Conservation (phyloP, 2,888 invertebrate species). For the Acleris emargana region DNA sequence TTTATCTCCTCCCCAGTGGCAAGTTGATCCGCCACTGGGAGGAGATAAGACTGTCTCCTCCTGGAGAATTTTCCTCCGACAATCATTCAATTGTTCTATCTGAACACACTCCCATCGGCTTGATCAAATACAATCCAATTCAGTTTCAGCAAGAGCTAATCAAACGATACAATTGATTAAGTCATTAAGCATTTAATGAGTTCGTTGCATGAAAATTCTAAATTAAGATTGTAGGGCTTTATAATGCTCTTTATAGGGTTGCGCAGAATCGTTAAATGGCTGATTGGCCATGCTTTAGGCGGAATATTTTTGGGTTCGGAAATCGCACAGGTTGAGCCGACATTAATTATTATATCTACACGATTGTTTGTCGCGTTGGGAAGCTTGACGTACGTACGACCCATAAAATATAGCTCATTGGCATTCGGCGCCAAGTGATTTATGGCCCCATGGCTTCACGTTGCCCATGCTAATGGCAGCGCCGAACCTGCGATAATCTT, state of each 20-base stretch:
- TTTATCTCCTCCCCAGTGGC: too few relatives aligned
- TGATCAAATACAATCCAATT: conserved; percentile 9
- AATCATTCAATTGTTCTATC: too few relatives aligned
- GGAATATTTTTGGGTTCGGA: background rate
- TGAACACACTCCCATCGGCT: background rate
- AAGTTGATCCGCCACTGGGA: too few relatives aligned
- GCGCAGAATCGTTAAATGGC: conserved; percentile 15
- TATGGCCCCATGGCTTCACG: conserved; percentile 55
- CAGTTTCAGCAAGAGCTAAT: background rate
- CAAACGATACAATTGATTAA: conserved; percentile 19
- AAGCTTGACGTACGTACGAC: conserved; percentile 58
- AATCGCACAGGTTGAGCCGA: conserved; percentile 7
- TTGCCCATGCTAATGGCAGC: conserved; percentile 69
- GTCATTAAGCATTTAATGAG: conserved; percentile 27
- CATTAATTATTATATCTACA: conserved; percentile 30
- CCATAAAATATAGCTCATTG: conserved; percentile 62
- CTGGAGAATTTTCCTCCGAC: background rate
- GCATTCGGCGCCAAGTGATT: conserved; percentile 64
- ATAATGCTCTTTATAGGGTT: conserved; percentile 17
- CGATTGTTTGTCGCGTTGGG: conserved; percentile 37
- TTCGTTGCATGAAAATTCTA: conserved; percentile 22
- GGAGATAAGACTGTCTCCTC: too few relatives aligned
- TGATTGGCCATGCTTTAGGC: too few relatives aligned
- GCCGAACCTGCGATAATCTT: conserved; percentile 45
- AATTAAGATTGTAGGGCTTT: conserved; percentile 14